These are phyloP conservation scores for Hydriomena furcata DNA, from an alignment of 2,888 invertebrate species.

Conservation along the genomic window DNA sequence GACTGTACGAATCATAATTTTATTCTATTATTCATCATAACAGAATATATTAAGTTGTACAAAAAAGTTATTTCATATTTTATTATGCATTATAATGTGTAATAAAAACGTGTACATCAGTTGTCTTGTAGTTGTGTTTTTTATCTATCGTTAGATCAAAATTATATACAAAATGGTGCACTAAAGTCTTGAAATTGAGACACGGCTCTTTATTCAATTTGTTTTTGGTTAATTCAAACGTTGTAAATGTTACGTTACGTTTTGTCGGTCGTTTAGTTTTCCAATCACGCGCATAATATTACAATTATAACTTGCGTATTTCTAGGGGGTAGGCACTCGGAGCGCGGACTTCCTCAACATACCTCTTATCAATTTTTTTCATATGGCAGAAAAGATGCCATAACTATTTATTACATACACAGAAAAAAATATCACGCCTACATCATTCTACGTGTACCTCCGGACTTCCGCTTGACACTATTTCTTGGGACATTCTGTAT, in stretches of 20 bases:
- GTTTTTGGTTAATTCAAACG: background rate
- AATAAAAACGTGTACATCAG: constrained; percentile 56
- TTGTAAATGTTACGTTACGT: too few relatives aligned
- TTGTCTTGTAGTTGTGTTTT: constrained; percentile 63
- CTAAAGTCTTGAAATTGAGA: constrained; percentile 24
- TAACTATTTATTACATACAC: too few relatives aligned
- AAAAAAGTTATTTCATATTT: constrained; percentile 52
- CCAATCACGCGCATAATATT: background rate
- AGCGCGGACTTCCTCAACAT: too few relatives aligned
- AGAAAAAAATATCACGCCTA: too few relatives aligned
- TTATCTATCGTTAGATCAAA: constrained; percentile 58
- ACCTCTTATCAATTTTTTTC: too few relatives aligned
- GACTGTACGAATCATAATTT: constrained; percentile 51
- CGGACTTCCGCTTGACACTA: too few relatives aligned
- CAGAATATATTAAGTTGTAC: constrained; percentile 53
- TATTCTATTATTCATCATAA: constrained; percentile 51
- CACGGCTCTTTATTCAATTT: constrained; percentile 10
- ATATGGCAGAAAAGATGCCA: too few relatives aligned
- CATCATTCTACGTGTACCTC: too few relatives aligned
- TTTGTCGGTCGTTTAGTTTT: background rate
- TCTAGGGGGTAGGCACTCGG: too few relatives aligned
- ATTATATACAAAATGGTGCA: constrained; percentile 61
- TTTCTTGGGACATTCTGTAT: too few relatives aligned
- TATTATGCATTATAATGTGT: constrained; percentile 55
- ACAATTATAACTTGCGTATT: too few relatives aligned